Evolutionary conservation across 2,888 invertebrate species (phyloP).

Genomic region (Synergus japonicus): DNA sequence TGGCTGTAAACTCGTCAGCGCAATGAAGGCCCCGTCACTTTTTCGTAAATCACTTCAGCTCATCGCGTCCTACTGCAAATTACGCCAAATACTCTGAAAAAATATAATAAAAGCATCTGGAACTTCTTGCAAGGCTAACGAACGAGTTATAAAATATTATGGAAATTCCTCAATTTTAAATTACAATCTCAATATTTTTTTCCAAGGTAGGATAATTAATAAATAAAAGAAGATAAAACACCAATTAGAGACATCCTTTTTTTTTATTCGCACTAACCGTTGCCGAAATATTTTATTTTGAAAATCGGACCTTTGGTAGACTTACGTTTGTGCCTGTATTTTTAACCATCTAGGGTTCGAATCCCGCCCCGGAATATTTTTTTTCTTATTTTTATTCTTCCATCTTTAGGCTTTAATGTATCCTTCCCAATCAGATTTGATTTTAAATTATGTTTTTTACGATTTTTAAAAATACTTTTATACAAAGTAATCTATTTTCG

Average conservation of each 20-base stretch:
- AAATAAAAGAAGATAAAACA: not conserved
- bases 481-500: too few species aligned
- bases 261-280: not conserved
- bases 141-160: not conserved
- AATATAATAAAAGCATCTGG: not conserved
- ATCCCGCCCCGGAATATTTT: not conserved
- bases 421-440: not conserved
- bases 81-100: slow-evolving; percentile 4
- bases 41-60: slow-evolving; percentile 53
- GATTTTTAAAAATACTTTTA: too few species aligned
- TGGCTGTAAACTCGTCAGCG: slow-evolving; percentile 46
- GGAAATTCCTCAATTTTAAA: not conserved
- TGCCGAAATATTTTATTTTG: not conserved
- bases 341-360: not conserved
- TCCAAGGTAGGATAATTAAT: too few species aligned
- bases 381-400: not conserved
- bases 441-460: too few species aligned
- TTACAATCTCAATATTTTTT: too few species aligned
- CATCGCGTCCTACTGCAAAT: slow-evolving; percentile 29
- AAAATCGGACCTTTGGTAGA: not conserved
- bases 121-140: not conserved
- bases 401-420: not conserved
- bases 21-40: slow-evolving; percentile 51
- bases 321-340: too few species aligned
- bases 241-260: not conserved